Evolutionary conservation across 2,113 vertebrate species (phyloP).

Genomic region (Brachionichthys hirsutus): DNA sequence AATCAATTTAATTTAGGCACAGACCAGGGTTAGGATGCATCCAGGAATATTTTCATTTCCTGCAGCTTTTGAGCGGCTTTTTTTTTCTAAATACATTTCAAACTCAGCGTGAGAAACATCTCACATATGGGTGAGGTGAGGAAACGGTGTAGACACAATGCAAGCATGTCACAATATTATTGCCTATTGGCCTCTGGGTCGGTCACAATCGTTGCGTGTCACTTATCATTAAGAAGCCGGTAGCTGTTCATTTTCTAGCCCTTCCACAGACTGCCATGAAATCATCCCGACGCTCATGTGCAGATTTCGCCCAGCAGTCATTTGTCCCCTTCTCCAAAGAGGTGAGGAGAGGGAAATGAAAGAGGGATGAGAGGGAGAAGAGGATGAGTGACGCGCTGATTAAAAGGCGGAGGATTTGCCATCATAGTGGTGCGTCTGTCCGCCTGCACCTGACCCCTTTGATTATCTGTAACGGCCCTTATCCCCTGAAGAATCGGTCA

Average conservation of each 20-base stretch:
- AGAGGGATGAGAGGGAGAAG: slow-evolving; percentile 37
- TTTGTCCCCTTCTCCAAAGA: not conserved
- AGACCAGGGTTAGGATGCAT: too few relatives aligned
- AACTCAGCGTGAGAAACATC: too few relatives aligned
- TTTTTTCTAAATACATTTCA: too few relatives aligned
- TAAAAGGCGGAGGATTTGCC: slow-evolving; percentile 25
- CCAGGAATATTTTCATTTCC: too few relatives aligned
- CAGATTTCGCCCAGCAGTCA: slow-evolving; percentile 7
- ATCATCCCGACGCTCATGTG: not conserved
- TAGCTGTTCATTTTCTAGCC: not conserved
- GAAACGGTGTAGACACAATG: too few relatives aligned
- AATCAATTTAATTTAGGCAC: too few relatives aligned
- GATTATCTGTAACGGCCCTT: slow-evolving; percentile 8
- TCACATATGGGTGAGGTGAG: too few relatives aligned
- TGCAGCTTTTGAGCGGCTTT: too few relatives aligned
- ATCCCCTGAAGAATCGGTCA: slow-evolving; percentile 29
- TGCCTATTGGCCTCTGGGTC: too few relatives aligned
- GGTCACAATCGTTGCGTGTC: too few relatives aligned
- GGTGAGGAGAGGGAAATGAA: slow-evolving; percentile 30
- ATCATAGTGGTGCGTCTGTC: slow-evolving; percentile 39
- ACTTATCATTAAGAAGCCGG: too few relatives aligned
- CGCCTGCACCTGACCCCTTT: slow-evolving; percentile 48
- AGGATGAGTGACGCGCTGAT: slow-evolving; percentile 55
- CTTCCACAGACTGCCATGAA: not conserved
- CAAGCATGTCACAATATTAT: too few relatives aligned